A percentile compares a stretch with the other conserved stretches of the same genome.
Conservation (phyloP, 2,797 vertebrate genomes). For the Calcarius lapponicus region DNA sequence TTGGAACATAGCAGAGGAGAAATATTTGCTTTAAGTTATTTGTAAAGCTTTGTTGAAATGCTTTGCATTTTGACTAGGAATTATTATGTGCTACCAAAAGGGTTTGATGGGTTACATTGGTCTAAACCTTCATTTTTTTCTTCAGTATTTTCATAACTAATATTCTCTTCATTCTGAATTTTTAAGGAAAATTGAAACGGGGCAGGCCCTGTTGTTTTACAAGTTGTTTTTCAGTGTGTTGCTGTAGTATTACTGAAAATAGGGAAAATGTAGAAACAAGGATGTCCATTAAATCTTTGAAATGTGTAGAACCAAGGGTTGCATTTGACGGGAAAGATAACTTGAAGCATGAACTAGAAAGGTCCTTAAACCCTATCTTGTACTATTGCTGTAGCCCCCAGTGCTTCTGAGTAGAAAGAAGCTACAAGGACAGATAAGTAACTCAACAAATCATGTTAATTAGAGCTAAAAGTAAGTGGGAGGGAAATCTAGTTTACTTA, state of each 20-base stretch:
- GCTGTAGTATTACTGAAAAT: not conserved
- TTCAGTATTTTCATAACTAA: not conserved
- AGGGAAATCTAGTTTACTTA: not conserved
- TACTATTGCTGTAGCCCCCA: not conserved
- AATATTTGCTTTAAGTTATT: not conserved
- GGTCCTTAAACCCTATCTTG: not conserved
- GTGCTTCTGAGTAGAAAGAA: not conserved
- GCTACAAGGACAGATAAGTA: not conserved
- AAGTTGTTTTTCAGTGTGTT: not conserved
- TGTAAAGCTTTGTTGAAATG: not conserved
- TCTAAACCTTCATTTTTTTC: not conserved
- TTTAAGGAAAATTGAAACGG: not conserved
- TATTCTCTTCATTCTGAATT: not conserved
- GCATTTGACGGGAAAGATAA: not conserved
- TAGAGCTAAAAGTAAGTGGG: not conserved
- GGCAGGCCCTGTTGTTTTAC: not conserved
- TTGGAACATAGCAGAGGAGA: not conserved
- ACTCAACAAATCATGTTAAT: not conserved
- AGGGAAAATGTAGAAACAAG: not conserved
- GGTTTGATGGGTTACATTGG: not conserved
- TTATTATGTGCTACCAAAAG: not conserved
- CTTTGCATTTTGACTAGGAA: not conserved
- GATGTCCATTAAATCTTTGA: not conserved
- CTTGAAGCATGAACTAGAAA: not conserved
- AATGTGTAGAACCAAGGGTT: not conserved